Percentiles rank a stretch among this genome's conserved stretches.
Evolutionary conservation across 2,888 invertebrate species (phyloP).

Genomic region (Lamproptera curius): DNA sequence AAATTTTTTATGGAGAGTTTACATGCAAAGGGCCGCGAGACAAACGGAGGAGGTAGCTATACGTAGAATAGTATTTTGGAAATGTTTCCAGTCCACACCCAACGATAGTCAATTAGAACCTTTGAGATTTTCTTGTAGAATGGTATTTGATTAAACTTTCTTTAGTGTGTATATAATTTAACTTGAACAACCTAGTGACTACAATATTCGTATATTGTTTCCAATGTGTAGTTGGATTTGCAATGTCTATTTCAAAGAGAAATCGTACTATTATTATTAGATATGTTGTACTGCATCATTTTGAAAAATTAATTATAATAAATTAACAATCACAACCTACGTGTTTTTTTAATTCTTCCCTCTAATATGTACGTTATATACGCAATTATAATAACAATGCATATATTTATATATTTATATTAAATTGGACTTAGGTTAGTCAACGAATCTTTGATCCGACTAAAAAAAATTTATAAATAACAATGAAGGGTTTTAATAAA

Average conservation of each 20-base stretch:
- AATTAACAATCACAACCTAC: constrained; percentile 32
- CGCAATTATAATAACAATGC: no score
- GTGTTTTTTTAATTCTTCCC: constrained; percentile 18
- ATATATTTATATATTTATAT: no score
- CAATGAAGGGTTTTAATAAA: constrained; percentile 34
- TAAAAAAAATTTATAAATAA: no score
- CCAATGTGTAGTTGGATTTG: constrained; percentile 38
- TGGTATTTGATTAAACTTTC: constrained; percentile 52
- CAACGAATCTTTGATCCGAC: no score
- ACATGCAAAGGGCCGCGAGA: constrained; percentile 46
- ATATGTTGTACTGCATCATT: constrained; percentile 63
- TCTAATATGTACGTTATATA: no score
- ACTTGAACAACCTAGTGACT: constrained; percentile 33
- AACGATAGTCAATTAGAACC: constrained; percentile 78
- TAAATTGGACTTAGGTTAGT: no score
- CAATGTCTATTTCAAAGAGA: constrained; percentile 50
- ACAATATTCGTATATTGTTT: constrained; percentile 37
- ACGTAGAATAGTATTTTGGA: constrained; percentile 62
- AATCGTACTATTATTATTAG: constrained; percentile 59
- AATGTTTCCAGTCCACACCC: constrained; percentile 70
- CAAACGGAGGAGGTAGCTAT: constrained; percentile 48
- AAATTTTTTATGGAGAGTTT: constrained; percentile 52
- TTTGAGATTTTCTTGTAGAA: constrained; percentile 70
- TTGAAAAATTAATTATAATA: constrained; percentile 58
- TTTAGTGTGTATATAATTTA: constrained; percentile 58